phyloP scores from a whole-genome alignment of 1,140 invertebrate species.

The Sinonovacula constricta region DNA sequence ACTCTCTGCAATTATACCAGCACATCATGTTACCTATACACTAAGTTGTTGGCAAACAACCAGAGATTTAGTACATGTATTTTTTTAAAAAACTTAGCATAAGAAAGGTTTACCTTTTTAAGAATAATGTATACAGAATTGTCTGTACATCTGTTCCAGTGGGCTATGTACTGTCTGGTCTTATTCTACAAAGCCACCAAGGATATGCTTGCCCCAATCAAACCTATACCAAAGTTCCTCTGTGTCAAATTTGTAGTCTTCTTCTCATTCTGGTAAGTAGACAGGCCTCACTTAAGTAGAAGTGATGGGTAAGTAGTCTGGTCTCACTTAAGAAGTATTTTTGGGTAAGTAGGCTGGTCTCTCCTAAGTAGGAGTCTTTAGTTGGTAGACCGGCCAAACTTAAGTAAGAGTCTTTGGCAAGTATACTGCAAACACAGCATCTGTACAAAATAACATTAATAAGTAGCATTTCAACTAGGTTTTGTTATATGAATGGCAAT shows the following conservation, averaged over 20 bases:
- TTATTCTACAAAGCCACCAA: slow-evolving; percentile 95
- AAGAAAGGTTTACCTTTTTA: no score
- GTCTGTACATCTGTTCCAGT: no score
- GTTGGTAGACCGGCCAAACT: background rate
- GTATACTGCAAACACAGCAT: no score
- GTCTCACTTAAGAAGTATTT: background rate
- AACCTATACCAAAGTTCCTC: slow-evolving; percentile 96
- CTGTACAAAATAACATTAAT: no score
- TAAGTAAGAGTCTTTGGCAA: slow-evolving; percentile 4
- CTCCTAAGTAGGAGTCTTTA: background rate
- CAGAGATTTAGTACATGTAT: no score
- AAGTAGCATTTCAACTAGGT: no score
- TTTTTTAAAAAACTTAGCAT: no score
- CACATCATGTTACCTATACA: no score
- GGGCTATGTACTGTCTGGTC: slow-evolving; percentile 96
- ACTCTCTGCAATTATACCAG: no score
- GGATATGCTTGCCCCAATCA: slow-evolving; percentile 92
- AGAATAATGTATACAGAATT: no score
- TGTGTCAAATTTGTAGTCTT: slow-evolving; percentile 99
- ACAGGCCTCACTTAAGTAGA: background rate
- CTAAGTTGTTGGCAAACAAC: no score
- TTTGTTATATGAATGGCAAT: background rate
- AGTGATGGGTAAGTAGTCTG: background rate
- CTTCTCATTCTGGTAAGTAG: slow-evolving; percentile 96
- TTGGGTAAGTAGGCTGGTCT: background rate